Evolutionary conservation across 2,888 invertebrate species (phyloP).

Genomic region (Tipula helvola): DNA sequence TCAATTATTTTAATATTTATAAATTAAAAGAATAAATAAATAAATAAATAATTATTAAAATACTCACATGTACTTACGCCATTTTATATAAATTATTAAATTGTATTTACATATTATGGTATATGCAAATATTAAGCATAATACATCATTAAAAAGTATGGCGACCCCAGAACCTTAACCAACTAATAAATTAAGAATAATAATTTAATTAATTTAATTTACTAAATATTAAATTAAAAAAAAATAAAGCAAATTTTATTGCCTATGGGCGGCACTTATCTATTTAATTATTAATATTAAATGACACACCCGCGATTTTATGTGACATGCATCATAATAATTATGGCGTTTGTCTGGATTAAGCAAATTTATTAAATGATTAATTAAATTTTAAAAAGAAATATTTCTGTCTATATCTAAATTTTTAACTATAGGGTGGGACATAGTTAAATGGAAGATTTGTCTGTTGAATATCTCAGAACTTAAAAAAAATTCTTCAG

Average conservation of each 20-base stretch:
- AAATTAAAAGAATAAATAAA: background rate
- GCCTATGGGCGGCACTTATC: background rate
- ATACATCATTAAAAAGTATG: background rate
- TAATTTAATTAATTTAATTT: background rate
- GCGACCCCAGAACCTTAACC: slow-evolving; percentile 4
- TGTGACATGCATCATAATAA: background rate
- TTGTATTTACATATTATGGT: background rate
- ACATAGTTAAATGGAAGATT: too few species aligned
- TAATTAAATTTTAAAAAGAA: too few species aligned
- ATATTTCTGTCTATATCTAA: too few species aligned
- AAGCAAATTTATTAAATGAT: too few species aligned
- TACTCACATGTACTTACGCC: background rate
- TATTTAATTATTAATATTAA: background rate
- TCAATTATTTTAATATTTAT: background rate
- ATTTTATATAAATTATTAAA: background rate
- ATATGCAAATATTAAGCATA: background rate
- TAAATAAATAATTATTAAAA: background rate
- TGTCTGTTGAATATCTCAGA: too few species aligned
- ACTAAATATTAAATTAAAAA: background rate
- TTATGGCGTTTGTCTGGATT: background rate
- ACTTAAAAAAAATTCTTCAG: too few species aligned
- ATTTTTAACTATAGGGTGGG: too few species aligned
- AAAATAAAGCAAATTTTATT: background rate
- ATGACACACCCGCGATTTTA: background rate
- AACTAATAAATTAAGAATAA: background rate